Evolutionary conservation across 1,140 invertebrate genomes (phyloP), one percentile per base, ranked within the genome.

Genomic region (Aphaenogaster rudis): DNA sequence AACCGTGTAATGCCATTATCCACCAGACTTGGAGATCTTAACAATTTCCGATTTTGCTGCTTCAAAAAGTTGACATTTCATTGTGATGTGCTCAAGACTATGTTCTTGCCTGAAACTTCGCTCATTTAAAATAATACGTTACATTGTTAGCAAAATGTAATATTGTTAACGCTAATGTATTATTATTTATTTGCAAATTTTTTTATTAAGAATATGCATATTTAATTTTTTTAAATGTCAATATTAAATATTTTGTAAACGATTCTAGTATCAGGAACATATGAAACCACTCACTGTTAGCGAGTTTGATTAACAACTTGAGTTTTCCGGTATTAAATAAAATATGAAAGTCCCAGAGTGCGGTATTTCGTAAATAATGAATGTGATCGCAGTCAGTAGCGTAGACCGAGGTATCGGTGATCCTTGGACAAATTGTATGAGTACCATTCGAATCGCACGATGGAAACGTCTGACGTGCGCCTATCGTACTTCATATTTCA

Each of bases 401-500:
- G 67, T 42, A n/a, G 15, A 50, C 57, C 36, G 28, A 67, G 21
- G 36, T 79, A 4, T 54, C 57, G 45, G n/a, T 87, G 54, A 91
- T 91, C 79, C 80, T 36, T 28, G 64, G 48, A 77, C 90, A 91
- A 91, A 91, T 91, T 91, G 87, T 66, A 69, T 52, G 1, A 63
- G 28, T n/a, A 82, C 28, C 17, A 61, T 36, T 11, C 42, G 86
- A 76, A 66, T 63, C 61, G 13, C 39, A 45, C 63, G 69, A 72
- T 78, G 54, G 74, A 81, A 88, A 64, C 61, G 84, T 77, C 52
- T 67, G 67, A 66, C 42, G 28, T 82, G 36, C 71, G 89, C 57
- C 82, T 71, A 85, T 76, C 67, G 84, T 90, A 88, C 90, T 92
- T 92, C 92, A 92, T 92, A 92, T 92, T 92, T 92, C 92, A 92